Percentiles rank a stretch among this genome's conserved stretches.
phyloP scores from a whole-genome alignment of 2,797 vertebrate species.

The Morus bassanus region DNA sequence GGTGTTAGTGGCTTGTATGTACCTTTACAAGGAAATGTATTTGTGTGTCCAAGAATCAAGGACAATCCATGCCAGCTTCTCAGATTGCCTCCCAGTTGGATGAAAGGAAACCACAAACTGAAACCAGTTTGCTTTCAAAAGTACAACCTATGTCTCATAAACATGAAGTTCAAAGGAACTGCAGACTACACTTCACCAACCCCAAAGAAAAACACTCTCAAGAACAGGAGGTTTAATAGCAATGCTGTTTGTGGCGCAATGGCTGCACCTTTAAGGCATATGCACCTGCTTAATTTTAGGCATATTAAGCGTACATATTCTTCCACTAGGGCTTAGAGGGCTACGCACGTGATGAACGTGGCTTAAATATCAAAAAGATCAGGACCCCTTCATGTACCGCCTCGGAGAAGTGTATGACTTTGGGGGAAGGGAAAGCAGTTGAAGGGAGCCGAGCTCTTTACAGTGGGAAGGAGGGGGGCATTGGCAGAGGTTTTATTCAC shows the following conservation, averaged over 20 bases:
- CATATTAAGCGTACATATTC: background rate
- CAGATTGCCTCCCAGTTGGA: conserved; percentile 2
- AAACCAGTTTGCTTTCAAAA: conserved; percentile 16
- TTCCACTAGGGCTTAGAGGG: background rate
- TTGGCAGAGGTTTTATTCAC: fast-evolving
- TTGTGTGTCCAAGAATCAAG: background rate
- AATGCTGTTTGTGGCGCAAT: background rate
- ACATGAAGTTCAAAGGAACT: background rate
- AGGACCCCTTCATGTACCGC: fast-evolving
- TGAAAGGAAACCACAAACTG: conserved; percentile 27
- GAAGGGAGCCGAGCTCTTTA: background rate
- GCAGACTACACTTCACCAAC: background rate
- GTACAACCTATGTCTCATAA: background rate
- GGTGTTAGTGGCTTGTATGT: background rate
- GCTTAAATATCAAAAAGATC: background rate
- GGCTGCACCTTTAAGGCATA: background rate
- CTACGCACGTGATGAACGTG: fast-evolving
- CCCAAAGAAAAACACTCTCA: background rate
- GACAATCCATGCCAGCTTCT: conserved; percentile 7
- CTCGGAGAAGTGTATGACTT: fast-evolving
- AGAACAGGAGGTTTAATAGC: background rate
- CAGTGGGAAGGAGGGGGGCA: background rate
- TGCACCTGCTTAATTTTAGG: background rate
- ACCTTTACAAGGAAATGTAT: conserved; percentile 19
- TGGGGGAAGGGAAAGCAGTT: background rate